A percentile compares a stretch with the other conserved stretches of the same genome.
These are phyloP conservation scores for Tupaia chinensis DNA, from an alignment of 2,113 vertebrate species.

Conservation along the genomic window DNA sequence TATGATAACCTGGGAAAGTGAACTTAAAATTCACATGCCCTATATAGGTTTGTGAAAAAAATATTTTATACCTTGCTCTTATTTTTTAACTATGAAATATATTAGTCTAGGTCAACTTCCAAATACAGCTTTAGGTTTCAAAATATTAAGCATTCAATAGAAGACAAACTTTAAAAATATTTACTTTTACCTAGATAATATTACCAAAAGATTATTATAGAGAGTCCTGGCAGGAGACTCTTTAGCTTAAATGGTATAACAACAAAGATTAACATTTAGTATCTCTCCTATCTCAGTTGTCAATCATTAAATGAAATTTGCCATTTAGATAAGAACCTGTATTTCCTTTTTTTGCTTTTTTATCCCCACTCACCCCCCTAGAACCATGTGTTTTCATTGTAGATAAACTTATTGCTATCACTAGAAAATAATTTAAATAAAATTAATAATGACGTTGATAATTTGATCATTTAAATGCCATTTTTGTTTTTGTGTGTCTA, in stretches of 20 bases:
- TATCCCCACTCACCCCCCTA: background rate
- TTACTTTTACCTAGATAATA: conserved; percentile 44
- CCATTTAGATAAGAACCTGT: background rate
- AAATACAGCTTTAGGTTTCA: conserved; percentile 48
- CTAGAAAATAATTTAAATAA: background rate
- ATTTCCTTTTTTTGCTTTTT: too few species aligned
- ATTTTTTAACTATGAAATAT: conserved; percentile 50
- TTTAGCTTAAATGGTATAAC: background rate
- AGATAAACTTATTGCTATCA: background rate
- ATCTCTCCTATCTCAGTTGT: background rate
- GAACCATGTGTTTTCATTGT: background rate
- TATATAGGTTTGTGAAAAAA: conserved; percentile 21
- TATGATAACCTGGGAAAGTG: conserved; percentile 43
- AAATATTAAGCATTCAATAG: conserved; percentile 13
- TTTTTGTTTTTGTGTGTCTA: background rate
- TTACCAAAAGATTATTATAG: background rate
- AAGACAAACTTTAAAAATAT: conserved; percentile 9
- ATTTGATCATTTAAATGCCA: background rate
- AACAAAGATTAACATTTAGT: background rate
- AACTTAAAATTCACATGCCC: conserved; percentile 5
- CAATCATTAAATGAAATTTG: conserved; percentile 15
- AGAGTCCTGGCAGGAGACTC: background rate
- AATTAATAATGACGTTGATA: too few species aligned
- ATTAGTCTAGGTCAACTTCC: conserved; percentile 16
- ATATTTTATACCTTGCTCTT: background rate